Conservation (phyloP, 2,113 vertebrate species). For the Thunnus maccoyii region DNA sequence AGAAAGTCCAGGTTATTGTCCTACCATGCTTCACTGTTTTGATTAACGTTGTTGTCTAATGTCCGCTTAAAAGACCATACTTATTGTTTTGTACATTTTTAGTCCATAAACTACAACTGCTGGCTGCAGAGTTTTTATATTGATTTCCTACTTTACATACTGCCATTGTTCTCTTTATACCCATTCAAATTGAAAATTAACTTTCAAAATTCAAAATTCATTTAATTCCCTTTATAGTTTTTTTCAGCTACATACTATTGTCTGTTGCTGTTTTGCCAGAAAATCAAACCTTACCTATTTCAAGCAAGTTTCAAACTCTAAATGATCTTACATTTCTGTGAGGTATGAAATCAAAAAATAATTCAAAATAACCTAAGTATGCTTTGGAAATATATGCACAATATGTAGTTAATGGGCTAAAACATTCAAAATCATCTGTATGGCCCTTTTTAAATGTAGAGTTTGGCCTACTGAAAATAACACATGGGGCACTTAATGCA, state of each 20-base stretch:
- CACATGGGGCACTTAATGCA: not conserved
- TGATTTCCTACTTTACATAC: too few species aligned
- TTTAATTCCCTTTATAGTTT: conserved; percentile 3
- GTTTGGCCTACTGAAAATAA: not conserved
- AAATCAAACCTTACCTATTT: not conserved
- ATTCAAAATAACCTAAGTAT: not conserved
- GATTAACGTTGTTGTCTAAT: conserved; percentile 13
- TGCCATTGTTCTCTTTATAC: not conserved
- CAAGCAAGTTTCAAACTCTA: not conserved
- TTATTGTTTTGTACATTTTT: not conserved
- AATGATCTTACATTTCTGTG: not conserved
- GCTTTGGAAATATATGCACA: conserved; percentile 9
- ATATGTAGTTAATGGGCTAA: conserved; percentile 10
- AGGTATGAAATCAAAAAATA: not conserved
- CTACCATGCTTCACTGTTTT: conserved; percentile 13
- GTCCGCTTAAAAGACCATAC: not conserved
- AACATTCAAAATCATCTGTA: not conserved
- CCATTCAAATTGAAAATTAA: not conserved
- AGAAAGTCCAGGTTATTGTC: conserved; percentile 3
- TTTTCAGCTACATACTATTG: not conserved
- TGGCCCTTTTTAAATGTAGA: conserved; percentile 1
- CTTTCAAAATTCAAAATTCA: not conserved
- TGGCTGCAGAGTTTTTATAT: too few species aligned
- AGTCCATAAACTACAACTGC: not conserved
- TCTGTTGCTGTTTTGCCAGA: not conserved